A percentile compares a stretch with the other conserved stretches of the same genome.
These are phyloP conservation scores for Rhyacophila brunnea DNA, from an alignment of 1,140 invertebrate genomes.

Conservation along the genomic window DNA sequence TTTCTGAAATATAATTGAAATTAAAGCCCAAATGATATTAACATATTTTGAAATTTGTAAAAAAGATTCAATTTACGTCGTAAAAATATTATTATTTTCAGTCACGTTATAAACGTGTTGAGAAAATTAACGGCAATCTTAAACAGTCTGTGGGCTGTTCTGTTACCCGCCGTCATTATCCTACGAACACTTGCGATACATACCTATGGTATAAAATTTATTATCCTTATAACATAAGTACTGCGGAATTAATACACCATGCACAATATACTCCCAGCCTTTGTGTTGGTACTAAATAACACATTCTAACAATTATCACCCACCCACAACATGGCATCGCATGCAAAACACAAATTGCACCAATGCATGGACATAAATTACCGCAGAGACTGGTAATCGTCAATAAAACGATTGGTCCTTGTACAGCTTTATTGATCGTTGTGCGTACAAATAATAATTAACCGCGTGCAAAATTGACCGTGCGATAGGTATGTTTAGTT, in stretches of 20 bases:
- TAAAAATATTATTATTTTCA: no score
- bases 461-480: no score
- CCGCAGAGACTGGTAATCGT: slow-evolving; percentile 3
- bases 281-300: not conserved
- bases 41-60: no score
- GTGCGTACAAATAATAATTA: no score
- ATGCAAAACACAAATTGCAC: slow-evolving; percentile 9
- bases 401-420: no score
- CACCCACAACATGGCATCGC: slow-evolving; percentile 14
- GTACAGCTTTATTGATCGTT: no score
- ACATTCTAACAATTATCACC: slow-evolving; percentile 31
- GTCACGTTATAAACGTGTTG: not conserved
- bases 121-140: slow-evolving; percentile 25
- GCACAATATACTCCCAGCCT: no score
- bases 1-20: no score
- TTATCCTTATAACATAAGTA: not conserved
- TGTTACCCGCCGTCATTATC: slow-evolving; percentile 15
- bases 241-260: no score
- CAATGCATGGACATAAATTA: slow-evolving; percentile 9
- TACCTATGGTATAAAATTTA: not conserved
- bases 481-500: no score
- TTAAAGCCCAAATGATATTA: no score
- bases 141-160: slow-evolving; percentile 19
- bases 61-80: no score
- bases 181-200: not conserved